These are phyloP conservation scores for Eurystomus gularis DNA, from an alignment of 2,113 vertebrate genomes.

Conservation along the genomic window DNA sequence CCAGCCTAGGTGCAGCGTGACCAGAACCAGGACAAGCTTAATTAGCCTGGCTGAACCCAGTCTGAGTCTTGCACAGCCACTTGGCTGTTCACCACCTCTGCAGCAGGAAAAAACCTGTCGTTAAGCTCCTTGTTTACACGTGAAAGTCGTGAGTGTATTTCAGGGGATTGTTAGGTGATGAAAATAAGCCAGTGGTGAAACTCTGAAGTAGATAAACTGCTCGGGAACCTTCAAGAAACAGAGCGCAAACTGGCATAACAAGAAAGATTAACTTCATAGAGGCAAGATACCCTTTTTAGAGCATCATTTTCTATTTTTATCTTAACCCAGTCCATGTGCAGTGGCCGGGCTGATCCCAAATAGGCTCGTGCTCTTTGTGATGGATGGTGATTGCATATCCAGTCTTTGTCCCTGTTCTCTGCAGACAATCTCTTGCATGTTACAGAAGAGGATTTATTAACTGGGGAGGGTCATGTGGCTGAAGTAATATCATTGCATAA, in stretches of 20 bases:
- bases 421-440: not conserved
- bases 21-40: not conserved
- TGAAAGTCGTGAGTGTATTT: not conserved
- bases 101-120: not conserved
- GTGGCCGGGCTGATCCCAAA: not conserved
- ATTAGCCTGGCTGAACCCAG: not conserved
- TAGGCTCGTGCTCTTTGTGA: not conserved
- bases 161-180: not conserved
- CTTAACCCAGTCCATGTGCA: not conserved
- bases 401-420: not conserved
- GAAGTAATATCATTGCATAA: not conserved
- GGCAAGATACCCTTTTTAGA: not conserved
- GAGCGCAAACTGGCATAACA: not conserved
- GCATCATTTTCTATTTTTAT: slow-evolving; percentile 6
- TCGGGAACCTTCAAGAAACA: not conserved
- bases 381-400: not conserved
- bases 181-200: not conserved
- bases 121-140: not conserved
- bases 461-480: not conserved
- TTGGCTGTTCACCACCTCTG: not conserved
- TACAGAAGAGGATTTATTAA: slow-evolving; percentile 10
- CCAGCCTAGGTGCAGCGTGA: not conserved
- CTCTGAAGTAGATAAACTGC: not conserved
- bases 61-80: not conserved
- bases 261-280: not conserved